Evolutionary conservation across 2,113 vertebrate species (phyloP).

Genomic region (Coreoperca whiteheadi): DNA sequence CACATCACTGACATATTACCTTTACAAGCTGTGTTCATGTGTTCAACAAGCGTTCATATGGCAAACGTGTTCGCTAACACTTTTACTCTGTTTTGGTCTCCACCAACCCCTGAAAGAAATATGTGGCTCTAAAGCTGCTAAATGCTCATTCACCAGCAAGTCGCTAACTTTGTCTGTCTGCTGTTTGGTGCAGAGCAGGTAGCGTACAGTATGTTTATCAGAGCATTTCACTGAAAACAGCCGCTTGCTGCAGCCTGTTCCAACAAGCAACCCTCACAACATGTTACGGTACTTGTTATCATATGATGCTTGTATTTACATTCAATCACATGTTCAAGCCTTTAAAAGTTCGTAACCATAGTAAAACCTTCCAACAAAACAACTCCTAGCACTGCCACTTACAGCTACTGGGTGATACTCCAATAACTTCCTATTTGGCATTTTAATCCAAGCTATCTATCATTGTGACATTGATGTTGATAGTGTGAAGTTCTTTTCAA

Average conservation of each 20-base stretch:
- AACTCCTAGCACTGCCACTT: no score
- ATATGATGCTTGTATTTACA: neutral
- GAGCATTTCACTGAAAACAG: neutral
- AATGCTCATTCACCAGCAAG: neutral
- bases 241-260: neutral
- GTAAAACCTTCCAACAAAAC: no score
- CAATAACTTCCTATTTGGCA: no score
- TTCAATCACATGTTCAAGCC: no score
- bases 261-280: neutral
- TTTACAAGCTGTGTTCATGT: no score
- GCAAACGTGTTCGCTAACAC: neutral
- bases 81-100: neutral
- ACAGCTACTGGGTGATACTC: no score
- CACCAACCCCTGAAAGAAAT: neutral
- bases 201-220: neutral
- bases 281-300: neutral
- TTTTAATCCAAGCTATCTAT: no score
- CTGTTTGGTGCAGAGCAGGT: neutral
- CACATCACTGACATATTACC: neutral
- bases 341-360: no score
- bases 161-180: neutral
- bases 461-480: no score
- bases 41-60: no score
- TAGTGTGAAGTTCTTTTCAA: neutral
- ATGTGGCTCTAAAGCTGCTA: neutral